Base-by-base conservation (phyloP, 2,888 invertebrate genomes). In the Agrotis clavis region DNA sequence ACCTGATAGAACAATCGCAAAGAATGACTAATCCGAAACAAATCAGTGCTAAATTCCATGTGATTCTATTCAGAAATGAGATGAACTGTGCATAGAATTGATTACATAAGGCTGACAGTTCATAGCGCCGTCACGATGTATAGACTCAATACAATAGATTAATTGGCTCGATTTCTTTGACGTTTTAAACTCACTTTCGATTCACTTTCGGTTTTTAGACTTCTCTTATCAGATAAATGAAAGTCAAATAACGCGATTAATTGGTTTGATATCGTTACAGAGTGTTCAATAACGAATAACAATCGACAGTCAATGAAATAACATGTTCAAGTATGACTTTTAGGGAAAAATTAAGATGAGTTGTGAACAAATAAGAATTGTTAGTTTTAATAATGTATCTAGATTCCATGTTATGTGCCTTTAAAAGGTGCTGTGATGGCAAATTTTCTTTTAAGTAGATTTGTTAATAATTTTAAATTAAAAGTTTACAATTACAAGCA, bases 171-270 rank as follows among this genome's bases (percentile, higher is more conserved):
- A 87, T 87, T 88, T 87, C 84, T 83, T 81, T 88, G 86, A 84
- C 85, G 81, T 83, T 85, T 81, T 86, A 86, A 86, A 84, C 86
- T 90, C 85, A 89, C 91, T 90, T 91, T 90, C 88, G 77, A 82
- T 87, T 87, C 71, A 85, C 87, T 88, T 87, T 88, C 86, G 30
- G 69, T 88, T 88, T 85, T 84, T 78, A 50, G 71, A 79, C 77
- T 83, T 81, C 78, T 81, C 76, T 84, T 87, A 88, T 87, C 86
- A 77, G 74, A 80, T 84, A 84, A 79, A 80, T 82, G 80, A 82
- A 81, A 75, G 79, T 57, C 81, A 81, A 84, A 87, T 75, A 79
- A 74, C 67, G 76, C 48, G 82, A 87, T 89, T 84, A 84, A 88
- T 88, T 86, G 74, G 74, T 68, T 81, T 77, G 86, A 84, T 88